Percentiles rank a stretch among this genome's conserved stretches.
These are phyloP conservation scores for Sitta carolinensis DNA, from an alignment of 2,797 vertebrate species.

Conservation along the genomic window DNA sequence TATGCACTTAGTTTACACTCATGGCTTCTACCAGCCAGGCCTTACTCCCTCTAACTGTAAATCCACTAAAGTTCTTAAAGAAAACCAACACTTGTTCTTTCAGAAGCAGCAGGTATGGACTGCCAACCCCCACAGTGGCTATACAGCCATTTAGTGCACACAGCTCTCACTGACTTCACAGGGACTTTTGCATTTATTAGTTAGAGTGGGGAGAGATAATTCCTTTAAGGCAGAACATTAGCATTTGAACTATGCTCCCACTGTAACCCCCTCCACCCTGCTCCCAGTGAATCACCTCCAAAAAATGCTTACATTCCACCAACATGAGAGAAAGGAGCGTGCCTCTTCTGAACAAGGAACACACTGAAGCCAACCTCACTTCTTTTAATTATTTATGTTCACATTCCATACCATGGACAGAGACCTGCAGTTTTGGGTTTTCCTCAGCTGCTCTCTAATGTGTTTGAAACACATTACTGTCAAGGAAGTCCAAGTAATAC, in stretches of 20 bases:
- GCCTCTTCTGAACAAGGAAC: background rate
- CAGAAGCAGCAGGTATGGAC: accelerated
- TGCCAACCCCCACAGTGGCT: background rate
- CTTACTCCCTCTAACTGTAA: background rate
- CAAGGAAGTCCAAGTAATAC: background rate
- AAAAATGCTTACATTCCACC: conserved; percentile 55
- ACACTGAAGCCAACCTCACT: background rate
- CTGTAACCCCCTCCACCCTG: background rate
- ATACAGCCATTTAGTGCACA: background rate
- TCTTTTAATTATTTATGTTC: background rate
- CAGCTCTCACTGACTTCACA: background rate
- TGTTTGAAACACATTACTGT: background rate
- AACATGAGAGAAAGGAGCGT: background rate
- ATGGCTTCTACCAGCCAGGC: background rate
- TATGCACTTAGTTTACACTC: background rate
- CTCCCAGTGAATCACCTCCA: conserved; percentile 39
- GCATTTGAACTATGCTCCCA: background rate
- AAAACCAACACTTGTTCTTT: background rate
- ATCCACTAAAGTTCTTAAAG: background rate
- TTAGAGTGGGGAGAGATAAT: background rate
- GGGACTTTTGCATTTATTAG: background rate
- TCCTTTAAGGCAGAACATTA: conserved; percentile 8
- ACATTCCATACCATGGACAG: conserved; percentile 57
- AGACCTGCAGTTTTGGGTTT: background rate
- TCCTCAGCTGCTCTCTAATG: background rate